These are phyloP conservation scores for Esox lucius DNA, from an alignment of 2,797 vertebrate species.

Conservation along the genomic window DNA sequence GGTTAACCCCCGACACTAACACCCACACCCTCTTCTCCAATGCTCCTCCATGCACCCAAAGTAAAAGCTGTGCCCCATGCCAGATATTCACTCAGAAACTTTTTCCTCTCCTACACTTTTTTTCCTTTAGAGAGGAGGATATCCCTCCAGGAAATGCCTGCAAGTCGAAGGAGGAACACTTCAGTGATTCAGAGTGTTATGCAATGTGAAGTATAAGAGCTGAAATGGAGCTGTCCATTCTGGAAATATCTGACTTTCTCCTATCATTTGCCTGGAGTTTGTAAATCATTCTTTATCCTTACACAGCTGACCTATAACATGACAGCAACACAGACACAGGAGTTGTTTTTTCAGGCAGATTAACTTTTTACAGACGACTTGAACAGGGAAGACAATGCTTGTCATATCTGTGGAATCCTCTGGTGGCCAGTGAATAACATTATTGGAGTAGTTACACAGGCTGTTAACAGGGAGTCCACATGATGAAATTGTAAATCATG, in stretches of 20 bases:
- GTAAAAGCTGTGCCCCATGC: conserved; percentile 34
- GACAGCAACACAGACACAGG: background rate
- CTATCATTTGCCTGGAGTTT: background rate
- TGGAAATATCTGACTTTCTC: background rate
- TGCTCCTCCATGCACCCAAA: conserved; percentile 50
- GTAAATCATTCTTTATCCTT: background rate
- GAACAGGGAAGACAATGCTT: background rate
- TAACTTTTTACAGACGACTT: background rate
- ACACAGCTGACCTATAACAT: background rate
- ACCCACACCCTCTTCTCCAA: conserved; percentile 21
- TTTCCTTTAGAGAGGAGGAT: conserved; percentile 59
- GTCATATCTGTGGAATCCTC: background rate
- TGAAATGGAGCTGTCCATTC: conserved; percentile 51
- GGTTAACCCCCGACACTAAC: conserved; percentile 47
- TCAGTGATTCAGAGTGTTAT: conserved; percentile 56
- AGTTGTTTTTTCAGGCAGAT: background rate
- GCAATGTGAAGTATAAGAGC: conserved; percentile 47
- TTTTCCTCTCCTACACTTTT: conserved; percentile 62
- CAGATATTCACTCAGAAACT: conserved; percentile 51
- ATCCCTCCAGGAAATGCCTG: conserved; percentile 75
- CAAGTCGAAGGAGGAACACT: conserved; percentile 64
- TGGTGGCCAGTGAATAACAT: conserved; percentile 15
- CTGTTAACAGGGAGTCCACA: conserved; percentile 18
- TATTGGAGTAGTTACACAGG: conserved; percentile 22
- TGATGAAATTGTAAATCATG: conserved; percentile 24